Base-by-base conservation (phyloP, 35 echinoderm and acorn worm species). In the Amphiura filiformis region DNA sequence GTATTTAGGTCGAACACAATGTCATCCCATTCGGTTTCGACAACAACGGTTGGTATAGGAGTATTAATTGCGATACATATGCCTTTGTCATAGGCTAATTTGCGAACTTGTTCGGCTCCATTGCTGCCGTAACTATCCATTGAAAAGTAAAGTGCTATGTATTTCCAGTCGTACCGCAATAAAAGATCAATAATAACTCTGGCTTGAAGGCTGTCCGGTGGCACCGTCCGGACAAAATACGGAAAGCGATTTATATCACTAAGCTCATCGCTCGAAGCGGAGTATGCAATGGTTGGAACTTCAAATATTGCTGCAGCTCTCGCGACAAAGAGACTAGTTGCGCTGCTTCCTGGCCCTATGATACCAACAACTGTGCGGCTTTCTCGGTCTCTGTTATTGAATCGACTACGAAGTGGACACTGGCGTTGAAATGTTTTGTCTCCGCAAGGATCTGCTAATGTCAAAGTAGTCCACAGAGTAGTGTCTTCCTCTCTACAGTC, bases 171-270 rank as follows among this genome's bases (percentile, higher is more conserved):
- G 26, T 84, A 90, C 13, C 39, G 80, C 11, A 65, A 13, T 34
- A 90, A 52, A 36, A 90, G 65, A 42, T 90, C 88, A 32, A 90
- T 75, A 18, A 90, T 90, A 14, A 41, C 88, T 15, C 80, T 75
- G 31, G 32, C 88, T 30, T 90, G 88, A 14, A 90, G 38, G 34
- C 35, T 82, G 31, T 82, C 88, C 37, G 88, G 80, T 0, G 88
- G 88, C 22, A 82, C 61, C n/a, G 81, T 82, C n/a, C 88, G 49
- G 14, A 90, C 42, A 76, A 82, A 90, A 77, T 65, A 90, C 13
- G 88, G 88, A 47, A 90, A 90, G 20, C 52, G n/a, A 17, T 38
- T 37, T n/a, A 57, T 65, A 35, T 90, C 80, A 56, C 57, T 83
- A 15, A 90, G 57, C 56, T 90, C 88, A 38, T 61, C 80, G 39